Conservation (phyloP, 2,888 invertebrate species). For the Apotomis turbidana region DNA sequence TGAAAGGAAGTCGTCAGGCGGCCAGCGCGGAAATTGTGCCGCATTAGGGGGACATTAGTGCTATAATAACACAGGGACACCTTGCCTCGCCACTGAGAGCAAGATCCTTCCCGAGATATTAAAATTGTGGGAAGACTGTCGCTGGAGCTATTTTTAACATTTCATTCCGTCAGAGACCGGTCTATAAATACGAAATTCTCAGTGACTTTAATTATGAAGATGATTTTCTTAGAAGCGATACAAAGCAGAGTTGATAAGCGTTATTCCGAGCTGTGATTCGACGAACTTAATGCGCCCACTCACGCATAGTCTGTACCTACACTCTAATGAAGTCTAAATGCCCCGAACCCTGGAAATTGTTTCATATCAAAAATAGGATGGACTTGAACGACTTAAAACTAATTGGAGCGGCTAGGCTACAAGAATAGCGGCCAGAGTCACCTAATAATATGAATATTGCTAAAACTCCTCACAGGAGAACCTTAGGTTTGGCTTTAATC, state of each 20-base stretch:
- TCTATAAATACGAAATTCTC: conserved; percentile 26
- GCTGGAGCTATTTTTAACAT: conserved; percentile 29
- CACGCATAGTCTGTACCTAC: too few relatives aligned
- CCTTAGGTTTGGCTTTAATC: background rate
- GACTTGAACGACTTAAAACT: too few relatives aligned
- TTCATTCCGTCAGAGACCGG: conserved; percentile 19
- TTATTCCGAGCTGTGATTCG: too few relatives aligned
- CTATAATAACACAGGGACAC: conserved; percentile 43
- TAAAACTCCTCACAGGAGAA: background rate
- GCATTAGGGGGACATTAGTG: conserved; percentile 42
- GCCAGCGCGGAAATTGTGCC: conserved; percentile 43
- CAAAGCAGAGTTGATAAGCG: background rate
- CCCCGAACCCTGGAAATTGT: too few relatives aligned
- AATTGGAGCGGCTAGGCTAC: too few relatives aligned
- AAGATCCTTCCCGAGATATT: conserved; percentile 31
- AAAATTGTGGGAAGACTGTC: conserved; percentile 20
- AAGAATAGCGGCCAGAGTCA: too few relatives aligned
- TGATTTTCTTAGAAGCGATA: conserved; percentile 9
- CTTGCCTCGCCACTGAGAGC: conserved; percentile 22
- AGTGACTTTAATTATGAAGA: conserved; percentile 11
- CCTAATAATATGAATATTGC: too few relatives aligned
- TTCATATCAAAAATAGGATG: too few relatives aligned
- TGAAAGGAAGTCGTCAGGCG: conserved; percentile 42
- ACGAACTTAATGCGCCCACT: too few relatives aligned
- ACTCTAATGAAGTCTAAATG: too few relatives aligned